phyloP scores from a whole-genome alignment of 2,888 invertebrate genomes.

The Tyria jacobaeae region DNA sequence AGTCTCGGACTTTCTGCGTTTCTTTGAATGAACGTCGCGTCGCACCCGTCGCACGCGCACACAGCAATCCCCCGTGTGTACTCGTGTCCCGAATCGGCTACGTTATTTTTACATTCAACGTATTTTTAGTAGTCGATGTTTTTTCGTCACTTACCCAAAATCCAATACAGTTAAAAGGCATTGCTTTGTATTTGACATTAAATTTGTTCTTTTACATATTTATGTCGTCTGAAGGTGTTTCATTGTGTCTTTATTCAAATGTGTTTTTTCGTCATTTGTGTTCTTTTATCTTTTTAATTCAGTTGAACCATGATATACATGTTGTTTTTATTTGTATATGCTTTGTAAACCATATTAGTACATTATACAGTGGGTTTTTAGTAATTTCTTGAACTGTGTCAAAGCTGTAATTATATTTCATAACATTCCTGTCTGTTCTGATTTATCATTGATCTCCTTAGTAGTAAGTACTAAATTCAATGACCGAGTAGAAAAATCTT shows the following conservation, averaged over 20 bases:
- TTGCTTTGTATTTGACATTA: not conserved
- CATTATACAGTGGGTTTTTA: not conserved
- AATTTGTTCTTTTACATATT: slow-evolving; percentile 2
- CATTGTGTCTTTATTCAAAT: slow-evolving; percentile 3
- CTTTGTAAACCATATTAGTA: not conserved
- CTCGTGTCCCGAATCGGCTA: slow-evolving; percentile 23
- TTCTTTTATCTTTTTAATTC: not conserved
- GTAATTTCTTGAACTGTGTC: not conserved
- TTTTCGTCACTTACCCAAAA: slow-evolving; percentile 27
- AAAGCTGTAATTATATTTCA: not conserved
- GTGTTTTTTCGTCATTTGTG: not conserved
- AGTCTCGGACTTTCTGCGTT: not conserved
- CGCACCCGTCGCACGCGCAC: slow-evolving; percentile 31
- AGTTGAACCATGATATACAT: not conserved
- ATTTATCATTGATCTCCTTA: not conserved
- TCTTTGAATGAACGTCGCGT: slow-evolving; percentile 32
- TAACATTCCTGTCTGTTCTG: not conserved
- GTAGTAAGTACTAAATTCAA: not conserved
- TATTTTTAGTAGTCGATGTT: slow-evolving; percentile 38
- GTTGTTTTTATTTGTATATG: not conserved
- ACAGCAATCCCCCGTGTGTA: slow-evolving; percentile 31
- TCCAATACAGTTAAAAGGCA: slow-evolving; percentile 12
- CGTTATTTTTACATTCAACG: slow-evolving; percentile 39
- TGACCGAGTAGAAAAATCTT: no score
- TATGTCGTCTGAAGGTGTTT: slow-evolving; percentile 1